Base-by-base conservation (phyloP, 1,140 invertebrate genomes). In the Dendroctonus valens region DNA sequence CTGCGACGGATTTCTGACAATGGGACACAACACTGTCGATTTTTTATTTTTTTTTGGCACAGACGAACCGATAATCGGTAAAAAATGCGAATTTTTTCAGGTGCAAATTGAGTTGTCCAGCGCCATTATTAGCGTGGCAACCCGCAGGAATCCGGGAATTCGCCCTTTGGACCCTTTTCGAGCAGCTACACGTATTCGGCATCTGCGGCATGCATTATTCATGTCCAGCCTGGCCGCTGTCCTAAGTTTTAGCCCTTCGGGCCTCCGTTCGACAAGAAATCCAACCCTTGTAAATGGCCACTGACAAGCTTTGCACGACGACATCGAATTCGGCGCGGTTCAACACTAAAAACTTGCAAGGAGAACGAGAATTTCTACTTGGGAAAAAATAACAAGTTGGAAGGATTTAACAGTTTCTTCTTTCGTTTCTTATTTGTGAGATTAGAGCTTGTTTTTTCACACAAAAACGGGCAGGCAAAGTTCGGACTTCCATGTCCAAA, bases 171-270 rank as follows among this genome's bases (percentile, higher is more conserved):
- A 69, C 70, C 63, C 69, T 69, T 71, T 59, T 59, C 41, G 59
- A 63, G 41, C 59, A 60, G 51, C 54, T 77, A 77, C 76, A 77
- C 70, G 76, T 76, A 76, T 77, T 77, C 76, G 72, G 73, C 76
- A 77, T 77, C 76, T 77, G 74, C 73, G 75, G 76, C 70, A 76
- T 77, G 76, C 76, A 77, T 77, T 73, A 77, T 77, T 77, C 74
- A 77, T 77, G 74, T 72, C 73, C 73, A 67, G 74, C 69, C 70
- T 73, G 71, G 71, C 74, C 74, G 75, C 69, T 75, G 73, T 76
- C 75, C 72, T 72, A 73, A 72, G 67, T 72, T 71, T 41, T 68
- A 51, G 58, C 70, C 70, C 68, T 68, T 61, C 51, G 53, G 48
- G 49, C 41, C 61, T 51, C 68, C 67, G 63, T 68, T 65, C n/a